Percentiles rank a stretch among this genome's conserved stretches.
phyloP scores from a whole-genome alignment of 2,113 vertebrate species.

The Oryzias celebensis region DNA sequence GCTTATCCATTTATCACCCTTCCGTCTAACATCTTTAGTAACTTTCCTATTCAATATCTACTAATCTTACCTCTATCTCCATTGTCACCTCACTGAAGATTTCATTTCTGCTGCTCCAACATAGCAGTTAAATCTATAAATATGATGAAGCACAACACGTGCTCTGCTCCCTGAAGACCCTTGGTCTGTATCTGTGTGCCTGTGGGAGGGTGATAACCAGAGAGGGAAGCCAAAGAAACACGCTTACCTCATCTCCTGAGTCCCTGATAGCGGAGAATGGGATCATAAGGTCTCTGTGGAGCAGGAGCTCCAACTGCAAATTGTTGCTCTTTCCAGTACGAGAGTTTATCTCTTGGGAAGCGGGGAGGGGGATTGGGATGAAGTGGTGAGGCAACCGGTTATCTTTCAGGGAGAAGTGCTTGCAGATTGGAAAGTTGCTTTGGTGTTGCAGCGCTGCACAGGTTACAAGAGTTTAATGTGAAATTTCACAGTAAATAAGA shows the following conservation, averaged over 20 bases:
- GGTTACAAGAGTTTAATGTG: slow-evolving; percentile 69
- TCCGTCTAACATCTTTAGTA: slow-evolving; percentile 3
- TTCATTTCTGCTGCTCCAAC: slow-evolving; percentile 49
- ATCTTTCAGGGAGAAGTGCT: slow-evolving; percentile 53
- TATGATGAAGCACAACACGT: slow-evolving; percentile 16
- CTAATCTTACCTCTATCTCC: slow-evolving; percentile 28
- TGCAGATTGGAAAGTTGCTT: slow-evolving; percentile 54
- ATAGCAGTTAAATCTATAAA: slow-evolving; percentile 40
- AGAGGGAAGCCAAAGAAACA: slow-evolving; percentile 30
- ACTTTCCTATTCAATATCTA: slow-evolving; percentile 48
- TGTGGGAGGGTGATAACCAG: slow-evolving; percentile 52
- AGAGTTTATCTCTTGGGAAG: slow-evolving; percentile 61
- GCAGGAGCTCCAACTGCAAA: slow-evolving; percentile 52
- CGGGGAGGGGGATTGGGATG: background rate
- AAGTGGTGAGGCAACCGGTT: slow-evolving; percentile 65
- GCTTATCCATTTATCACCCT: slow-evolving; percentile 5
- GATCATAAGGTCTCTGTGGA: slow-evolving; percentile 54
- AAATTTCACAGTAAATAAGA: slow-evolving; percentile 66
- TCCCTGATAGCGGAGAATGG: slow-evolving; percentile 57
- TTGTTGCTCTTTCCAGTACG: slow-evolving; percentile 59
- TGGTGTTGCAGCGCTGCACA: slow-evolving; percentile 29
- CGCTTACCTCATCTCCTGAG: slow-evolving; percentile 61
- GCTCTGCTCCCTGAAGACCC: slow-evolving; percentile 9
- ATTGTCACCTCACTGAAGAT: slow-evolving; percentile 25
- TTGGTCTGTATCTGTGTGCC: slow-evolving; percentile 25